phyloP scores from a whole-genome alignment of 2,113 vertebrate species.

The Oncorhynchus masou region DNA sequence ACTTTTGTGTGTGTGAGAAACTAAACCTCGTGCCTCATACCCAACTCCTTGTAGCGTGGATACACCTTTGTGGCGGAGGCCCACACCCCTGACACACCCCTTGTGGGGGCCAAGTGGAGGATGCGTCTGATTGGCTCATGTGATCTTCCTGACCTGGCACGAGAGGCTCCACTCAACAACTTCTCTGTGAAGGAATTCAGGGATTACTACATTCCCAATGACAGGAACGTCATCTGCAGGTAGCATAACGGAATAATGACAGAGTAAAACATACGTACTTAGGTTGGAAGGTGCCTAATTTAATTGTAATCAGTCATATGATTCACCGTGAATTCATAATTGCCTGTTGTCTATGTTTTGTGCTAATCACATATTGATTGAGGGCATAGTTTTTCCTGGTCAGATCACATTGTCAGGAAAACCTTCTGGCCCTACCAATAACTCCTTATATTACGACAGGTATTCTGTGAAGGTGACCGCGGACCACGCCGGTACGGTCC shows the following conservation, averaged over 20 bases:
- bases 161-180: slow-evolving; percentile 61
- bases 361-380: background rate
- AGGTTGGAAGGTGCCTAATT: too few relatives aligned
- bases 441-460: slow-evolving; percentile 56
- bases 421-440: background rate
- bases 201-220: slow-evolving; percentile 85
- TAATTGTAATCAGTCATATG: background rate
- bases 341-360: too few relatives aligned
- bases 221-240: slow-evolving; percentile 85
- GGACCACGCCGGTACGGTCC: slow-evolving; percentile 76
- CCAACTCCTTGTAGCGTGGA: slow-evolving; percentile 74
- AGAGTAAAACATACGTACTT: too few relatives aligned
- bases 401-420: background rate
- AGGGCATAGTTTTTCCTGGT: too few relatives aligned
- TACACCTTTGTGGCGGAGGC: slow-evolving; percentile 89
- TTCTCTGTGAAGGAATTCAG: slow-evolving; percentile 80
- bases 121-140: slow-evolving; percentile 79
- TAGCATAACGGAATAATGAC: slow-evolving; percentile 47
- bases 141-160: slow-evolving; percentile 70
- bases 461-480: slow-evolving; percentile 72
- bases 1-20: too few relatives aligned
- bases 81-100: slow-evolving; percentile 52
- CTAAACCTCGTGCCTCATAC: too few relatives aligned
- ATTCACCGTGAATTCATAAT: background rate
- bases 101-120: slow-evolving; percentile 74